phyloP scores from a whole-genome alignment of 1,140 invertebrate genomes.

The Theocolax elegans region DNA sequence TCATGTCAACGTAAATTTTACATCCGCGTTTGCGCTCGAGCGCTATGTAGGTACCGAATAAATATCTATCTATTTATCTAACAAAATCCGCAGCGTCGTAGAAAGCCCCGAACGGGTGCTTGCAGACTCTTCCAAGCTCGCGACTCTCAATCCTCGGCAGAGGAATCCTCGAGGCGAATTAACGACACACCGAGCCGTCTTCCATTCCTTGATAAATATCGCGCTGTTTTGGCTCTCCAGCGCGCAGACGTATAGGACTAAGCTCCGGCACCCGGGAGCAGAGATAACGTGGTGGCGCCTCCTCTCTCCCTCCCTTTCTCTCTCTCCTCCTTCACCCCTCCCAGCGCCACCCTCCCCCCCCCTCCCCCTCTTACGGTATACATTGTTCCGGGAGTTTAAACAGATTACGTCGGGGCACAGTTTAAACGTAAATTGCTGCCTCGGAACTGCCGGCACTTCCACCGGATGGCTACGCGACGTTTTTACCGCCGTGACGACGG shows the following conservation, averaged over 20 bases:
- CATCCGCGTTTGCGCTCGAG: too few relatives aligned
- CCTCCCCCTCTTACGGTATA: conserved; percentile 47
- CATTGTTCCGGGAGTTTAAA: conserved; percentile 64
- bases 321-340: too few relatives aligned
- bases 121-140: too few relatives aligned
- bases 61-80: too few relatives aligned
- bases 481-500: conserved; percentile 40
- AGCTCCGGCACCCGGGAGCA: conserved; percentile 48
- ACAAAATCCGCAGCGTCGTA: too few relatives aligned
- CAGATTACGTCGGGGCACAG: conserved; percentile 59
- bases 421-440: conserved; percentile 63
- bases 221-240: conserved; percentile 13
- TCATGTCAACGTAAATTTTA: too few relatives aligned
- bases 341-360: conserved; percentile 8
- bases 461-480: conserved; percentile 27
- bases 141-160: too few relatives aligned
- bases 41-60: too few relatives aligned
- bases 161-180: background rate
- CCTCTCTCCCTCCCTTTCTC: too few relatives aligned
- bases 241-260: conserved; percentile 43
- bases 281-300: conserved; percentile 49
- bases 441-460: conserved; percentile 43
- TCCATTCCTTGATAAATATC: conserved; percentile 36
- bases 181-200: conserved; percentile 14
- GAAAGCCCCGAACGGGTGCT: too few relatives aligned